A percentile compares a stretch with the other conserved stretches of the same genome.
Conservation (phyloP, 2,797 vertebrate genomes). For the Acanthurus lineatus region DNA sequence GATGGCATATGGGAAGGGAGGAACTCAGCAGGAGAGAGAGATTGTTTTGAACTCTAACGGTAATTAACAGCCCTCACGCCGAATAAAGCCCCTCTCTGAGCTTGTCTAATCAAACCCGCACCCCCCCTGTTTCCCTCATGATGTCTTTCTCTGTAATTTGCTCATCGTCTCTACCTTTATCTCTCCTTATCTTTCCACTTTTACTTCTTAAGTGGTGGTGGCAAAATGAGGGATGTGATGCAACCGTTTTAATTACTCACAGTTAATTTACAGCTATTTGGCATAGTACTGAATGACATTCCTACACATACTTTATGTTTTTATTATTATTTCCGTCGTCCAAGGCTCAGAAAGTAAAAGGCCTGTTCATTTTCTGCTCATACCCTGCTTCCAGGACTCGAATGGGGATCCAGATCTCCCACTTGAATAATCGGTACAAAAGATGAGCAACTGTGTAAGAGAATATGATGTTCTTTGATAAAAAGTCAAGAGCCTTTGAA, state of each 20-base stretch:
- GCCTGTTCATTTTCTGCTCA: background rate
- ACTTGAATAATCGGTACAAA: background rate
- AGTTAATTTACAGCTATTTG: constrained; percentile 32
- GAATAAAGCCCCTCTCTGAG: constrained; percentile 44
- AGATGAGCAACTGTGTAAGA: background rate
- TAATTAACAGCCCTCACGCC: constrained; percentile 71
- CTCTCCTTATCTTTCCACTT: constrained; percentile 35
- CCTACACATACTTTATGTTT: background rate
- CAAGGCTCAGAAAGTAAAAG: background rate
- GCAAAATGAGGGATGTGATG: constrained; percentile 9
- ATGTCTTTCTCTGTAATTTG: constrained; percentile 56
- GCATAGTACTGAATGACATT: constrained; percentile 45
- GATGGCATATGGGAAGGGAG: constrained; percentile 29
- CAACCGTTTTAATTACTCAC: constrained; percentile 48
- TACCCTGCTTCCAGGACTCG: background rate
- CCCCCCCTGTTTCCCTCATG: constrained; percentile 26
- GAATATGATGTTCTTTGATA: background rate
- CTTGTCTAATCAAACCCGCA: constrained; percentile 58
- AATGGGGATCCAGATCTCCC: background rate
- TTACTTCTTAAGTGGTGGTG: background rate
- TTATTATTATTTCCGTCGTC: background rate
- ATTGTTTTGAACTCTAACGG: constrained; percentile 65
- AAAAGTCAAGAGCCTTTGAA: background rate
- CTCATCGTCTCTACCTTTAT: constrained; percentile 45
- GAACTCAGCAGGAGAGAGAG: constrained; percentile 56